Evolutionary conservation across 2,113 vertebrate species (phyloP), one percentile per base, ranked within the genome.

Genomic region (Gasterosteus aculeatus): DNA sequence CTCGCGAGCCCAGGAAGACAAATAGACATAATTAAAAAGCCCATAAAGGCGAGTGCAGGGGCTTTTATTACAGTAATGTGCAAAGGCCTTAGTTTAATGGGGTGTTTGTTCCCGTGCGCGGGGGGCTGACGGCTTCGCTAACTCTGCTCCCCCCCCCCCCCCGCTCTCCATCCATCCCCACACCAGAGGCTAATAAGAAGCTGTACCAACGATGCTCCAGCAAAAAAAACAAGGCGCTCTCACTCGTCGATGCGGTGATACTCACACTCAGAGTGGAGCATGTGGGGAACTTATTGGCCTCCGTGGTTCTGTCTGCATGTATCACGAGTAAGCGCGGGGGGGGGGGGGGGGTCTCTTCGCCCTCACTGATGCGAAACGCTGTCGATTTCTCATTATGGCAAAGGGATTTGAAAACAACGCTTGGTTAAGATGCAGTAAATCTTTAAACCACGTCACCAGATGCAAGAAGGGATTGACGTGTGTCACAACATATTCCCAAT

Each of bases 11-110:
- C 81, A 1, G 81, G 86, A 90, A 92, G 93, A 94, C 78, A 62
- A 91, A 93, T 94, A 78, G 91, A 92, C 88, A 78, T 92, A 91
- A 94, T 94, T 93, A 94, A 90, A 94, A 91, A 89, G 85, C 76
- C 85, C 89, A 90, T 92, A 89, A 93, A 93, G 80, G 82, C 80
- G 8, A 75, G 82, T 78, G 78, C 78, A 35, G 84, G 75, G 82
- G 80, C 82, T 83, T 91, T 92, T 92, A 93, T 93, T 91, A 86
- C 89, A 82, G 90, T 91, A 90, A 93, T 91, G 87, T 88, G 89
- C 83, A 85, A 82, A 83, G 81, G 79, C 81, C 85, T 83, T 33
- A 75, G 74, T 93, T 91, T 92, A 93, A 93, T 91, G 90, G 88
- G 79, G 81, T 93, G 88, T 91, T 91, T 90, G 87, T 90, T 91